Conservation (phyloP, 2,113 vertebrate genomes). For the Oncorhynchus masou region DNA sequence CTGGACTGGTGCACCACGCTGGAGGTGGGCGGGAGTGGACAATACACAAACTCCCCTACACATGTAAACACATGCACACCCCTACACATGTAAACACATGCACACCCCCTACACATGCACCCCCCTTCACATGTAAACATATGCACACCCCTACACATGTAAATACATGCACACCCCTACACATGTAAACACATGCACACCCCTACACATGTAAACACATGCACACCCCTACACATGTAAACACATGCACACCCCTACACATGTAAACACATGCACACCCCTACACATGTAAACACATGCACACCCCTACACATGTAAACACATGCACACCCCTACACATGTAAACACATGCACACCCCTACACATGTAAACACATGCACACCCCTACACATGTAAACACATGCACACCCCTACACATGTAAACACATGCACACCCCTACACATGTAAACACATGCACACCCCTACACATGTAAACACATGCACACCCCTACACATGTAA, state of each 20-base stretch:
- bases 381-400: neutral
- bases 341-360: neutral
- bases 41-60: neutral
- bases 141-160: no score
- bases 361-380: neutral
- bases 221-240: neutral
- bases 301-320: neutral
- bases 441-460: neutral
- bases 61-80: neutral
- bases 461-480: neutral
- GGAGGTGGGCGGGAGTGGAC: conserved; percentile 70
- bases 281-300: neutral
- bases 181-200: neutral
- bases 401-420: neutral
- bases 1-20: conserved; percentile 83
- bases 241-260: neutral
- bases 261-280: neutral
- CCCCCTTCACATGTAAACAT: neutral
- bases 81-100: neutral
- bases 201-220: neutral
- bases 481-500: neutral
- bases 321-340: no score
- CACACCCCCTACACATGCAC: neutral
- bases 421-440: neutral
- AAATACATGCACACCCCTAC: neutral